These are phyloP conservation scores for Hippopotamus amphibius DNA, from an alignment of 2,113 vertebrate species.

Conservation along the genomic window DNA sequence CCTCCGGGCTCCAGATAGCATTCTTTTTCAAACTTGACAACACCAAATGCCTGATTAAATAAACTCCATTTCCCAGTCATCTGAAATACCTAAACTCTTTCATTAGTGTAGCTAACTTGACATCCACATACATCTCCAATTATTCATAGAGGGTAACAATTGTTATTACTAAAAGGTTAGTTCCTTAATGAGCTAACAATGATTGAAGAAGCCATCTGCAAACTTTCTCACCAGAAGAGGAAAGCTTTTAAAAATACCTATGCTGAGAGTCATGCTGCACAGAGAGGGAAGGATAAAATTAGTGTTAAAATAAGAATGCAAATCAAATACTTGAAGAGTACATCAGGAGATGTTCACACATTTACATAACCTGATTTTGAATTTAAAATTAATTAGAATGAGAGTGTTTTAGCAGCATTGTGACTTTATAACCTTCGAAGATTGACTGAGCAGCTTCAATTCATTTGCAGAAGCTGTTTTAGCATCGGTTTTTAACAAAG, in stretches of 20 bases:
- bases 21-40: neutral
- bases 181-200: neutral
- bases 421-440: neutral
- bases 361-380: neutral
- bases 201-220: neutral
- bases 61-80: neutral
- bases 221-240: neutral
- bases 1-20: neutral
- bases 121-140: neutral
- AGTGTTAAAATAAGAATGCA: neutral
- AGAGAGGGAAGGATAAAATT: neutral
- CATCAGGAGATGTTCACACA: neutral
- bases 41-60: neutral
- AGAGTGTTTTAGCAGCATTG: neutral
- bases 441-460: neutral
- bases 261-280: neutral
- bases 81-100: neutral
- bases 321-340: neutral
- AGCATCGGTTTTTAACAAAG: neutral
- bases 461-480: neutral
- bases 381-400: neutral
- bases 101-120: neutral
- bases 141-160: neutral
- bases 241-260: neutral
- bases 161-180: neutral